These are phyloP conservation scores for Aldrovandia affinis DNA, from an alignment of 2,797 vertebrate genomes.

Conservation along the genomic window DNA sequence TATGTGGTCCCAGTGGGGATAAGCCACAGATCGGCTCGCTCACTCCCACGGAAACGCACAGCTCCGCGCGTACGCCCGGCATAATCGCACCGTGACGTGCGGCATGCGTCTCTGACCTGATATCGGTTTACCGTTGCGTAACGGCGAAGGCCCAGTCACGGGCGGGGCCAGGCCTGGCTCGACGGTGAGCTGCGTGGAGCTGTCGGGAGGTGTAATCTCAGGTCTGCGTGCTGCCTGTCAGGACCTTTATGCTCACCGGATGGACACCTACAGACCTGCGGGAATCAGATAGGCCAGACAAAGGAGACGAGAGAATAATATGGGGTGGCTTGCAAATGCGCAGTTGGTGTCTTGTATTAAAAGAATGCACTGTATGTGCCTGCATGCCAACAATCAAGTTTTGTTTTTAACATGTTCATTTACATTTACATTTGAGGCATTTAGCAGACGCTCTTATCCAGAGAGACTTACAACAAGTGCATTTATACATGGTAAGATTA, in stretches of 20 bases:
- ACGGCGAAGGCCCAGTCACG: background rate
- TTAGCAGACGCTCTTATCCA: too few relatives aligned
- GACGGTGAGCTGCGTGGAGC: constrained; percentile 18
- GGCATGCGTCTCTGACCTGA: constrained; percentile 3
- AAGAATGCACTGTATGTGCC: too few relatives aligned
- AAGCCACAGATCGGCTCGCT: background rate
- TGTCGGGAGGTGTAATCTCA: constrained; percentile 26
- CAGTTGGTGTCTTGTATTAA: too few relatives aligned
- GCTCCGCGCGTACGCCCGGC: background rate
- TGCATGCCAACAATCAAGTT: too few relatives aligned
- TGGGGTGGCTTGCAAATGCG: too few relatives aligned
- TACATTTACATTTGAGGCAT: too few relatives aligned
- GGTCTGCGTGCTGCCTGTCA: constrained; percentile 22
- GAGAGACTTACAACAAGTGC: too few relatives aligned
- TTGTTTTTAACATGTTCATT: too few relatives aligned
- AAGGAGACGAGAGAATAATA: background rate
- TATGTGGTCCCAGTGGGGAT: background rate
- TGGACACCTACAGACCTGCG: constrained; percentile 1
- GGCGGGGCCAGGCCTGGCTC: background rate
- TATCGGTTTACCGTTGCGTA: constrained; percentile 8
- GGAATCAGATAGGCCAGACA: background rate
- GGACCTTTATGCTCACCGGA: constrained; percentile 12
- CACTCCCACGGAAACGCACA: background rate
- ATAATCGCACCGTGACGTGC: background rate
- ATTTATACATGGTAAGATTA: too few relatives aligned